Evolutionary conservation across 2,888 invertebrate species (phyloP), one percentile per base, ranked within the genome.

Genomic region (Adelognathus sp.): DNA sequence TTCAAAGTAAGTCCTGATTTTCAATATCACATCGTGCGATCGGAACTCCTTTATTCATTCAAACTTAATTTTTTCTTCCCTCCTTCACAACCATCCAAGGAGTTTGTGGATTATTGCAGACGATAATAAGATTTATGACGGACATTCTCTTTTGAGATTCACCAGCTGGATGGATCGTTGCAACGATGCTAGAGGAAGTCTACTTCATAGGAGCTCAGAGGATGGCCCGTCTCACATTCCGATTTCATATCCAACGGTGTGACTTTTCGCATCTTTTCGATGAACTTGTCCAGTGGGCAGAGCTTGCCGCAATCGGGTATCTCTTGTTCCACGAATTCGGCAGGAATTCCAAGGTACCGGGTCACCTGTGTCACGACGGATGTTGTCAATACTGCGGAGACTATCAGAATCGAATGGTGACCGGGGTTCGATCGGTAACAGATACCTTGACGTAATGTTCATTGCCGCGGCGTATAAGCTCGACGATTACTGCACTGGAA

Each of bases 401-500:
- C 1, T 31, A 24, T 61, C 0, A 63, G 0, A 44, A 74, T 11
- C 24, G n/a, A 5, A 4, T 50, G 4, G 21, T 2, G 41, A 36
- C 33, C 11, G 9, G 14, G 31, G 7, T 54, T 46, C 27, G 50
- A 14, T 3, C 2, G 52, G 27, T 1, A 27, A 67, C 93, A 88
- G 14, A 83, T 86, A 94, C 94, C 91, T 91, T 89, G 7, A 94
- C 91, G 18, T 91, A 93, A 84, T 92, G 92, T 86, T 52, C 14
- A 0, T 63, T 14, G 0, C 72, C 9, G 3, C 82, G 70, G 6
- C 81, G 88, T 70, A 93, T 92, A 4, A 94, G 89, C 86, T 95
- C 94, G 52, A 94, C 50, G 2, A 94, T 90, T 70, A 94, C 92
- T 0, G 93, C 92, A 24, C 94, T 88, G 0, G 94, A 93, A 83